phyloP scores from a whole-genome alignment of 2,888 invertebrate species.

The Lissonota sp. region DNA sequence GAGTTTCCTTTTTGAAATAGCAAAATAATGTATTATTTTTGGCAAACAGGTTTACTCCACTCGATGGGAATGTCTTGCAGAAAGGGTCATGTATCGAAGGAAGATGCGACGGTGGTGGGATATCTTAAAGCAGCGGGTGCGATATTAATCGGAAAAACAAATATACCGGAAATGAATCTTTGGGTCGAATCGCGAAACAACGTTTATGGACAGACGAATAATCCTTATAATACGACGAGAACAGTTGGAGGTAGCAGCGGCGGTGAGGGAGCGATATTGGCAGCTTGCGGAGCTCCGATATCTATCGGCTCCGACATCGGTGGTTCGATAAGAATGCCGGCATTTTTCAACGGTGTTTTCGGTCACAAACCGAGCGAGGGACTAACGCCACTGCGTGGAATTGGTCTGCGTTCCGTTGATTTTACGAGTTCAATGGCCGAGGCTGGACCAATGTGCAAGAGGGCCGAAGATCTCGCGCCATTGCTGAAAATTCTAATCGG shows the following conservation, averaged over 20 bases:
- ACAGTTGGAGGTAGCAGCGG: slow-evolving; percentile 97
- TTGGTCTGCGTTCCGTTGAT: slow-evolving; percentile 88
- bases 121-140: slow-evolving; percentile 92
- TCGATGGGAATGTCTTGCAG: slow-evolving; percentile 89
- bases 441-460: slow-evolving; percentile 92
- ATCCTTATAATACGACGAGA: slow-evolving; percentile 95
- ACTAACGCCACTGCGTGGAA: slow-evolving; percentile 87
- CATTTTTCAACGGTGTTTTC: slow-evolving; percentile 95
- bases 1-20: slow-evolving; percentile 7
- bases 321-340: slow-evolving; percentile 97
- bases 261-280: slow-evolving; percentile 91
- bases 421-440: slow-evolving; percentile 90
- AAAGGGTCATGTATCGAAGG: slow-evolving; percentile 86
- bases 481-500: slow-evolving; percentile 88
- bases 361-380: slow-evolving; percentile 92
- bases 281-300: slow-evolving; percentile 92
- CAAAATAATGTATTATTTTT: slow-evolving; percentile 19
- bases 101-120: slow-evolving; percentile 92
- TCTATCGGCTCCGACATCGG: slow-evolving; percentile 97
- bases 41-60: slow-evolving; percentile 84
- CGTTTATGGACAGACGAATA: slow-evolving; percentile 94
- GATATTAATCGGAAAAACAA: slow-evolving; percentile 95
- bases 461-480: slow-evolving; percentile 92
- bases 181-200: slow-evolving; percentile 96
- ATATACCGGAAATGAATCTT: slow-evolving; percentile 96